Evolutionary conservation across 2,888 invertebrate genomes (phyloP).

Genomic region (Molorchus minor): DNA sequence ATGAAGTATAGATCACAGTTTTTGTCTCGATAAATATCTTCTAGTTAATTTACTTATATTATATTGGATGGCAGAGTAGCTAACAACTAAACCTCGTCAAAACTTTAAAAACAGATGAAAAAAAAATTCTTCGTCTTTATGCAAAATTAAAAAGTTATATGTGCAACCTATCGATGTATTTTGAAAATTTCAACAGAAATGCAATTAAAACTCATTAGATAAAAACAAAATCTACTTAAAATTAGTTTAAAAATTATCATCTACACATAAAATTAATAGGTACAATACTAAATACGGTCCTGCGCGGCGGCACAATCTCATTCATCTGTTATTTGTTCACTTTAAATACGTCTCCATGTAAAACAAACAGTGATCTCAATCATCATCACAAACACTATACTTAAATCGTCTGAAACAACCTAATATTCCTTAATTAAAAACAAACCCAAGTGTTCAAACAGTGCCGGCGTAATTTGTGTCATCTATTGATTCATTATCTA

Average conservation of each 20-base stretch:
- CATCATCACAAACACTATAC: conserved; percentile 25
- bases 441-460: conserved; percentile 38
- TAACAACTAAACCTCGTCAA: too few relatives aligned
- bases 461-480: conserved; percentile 9
- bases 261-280: neutral
- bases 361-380: conserved; percentile 15
- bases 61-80: too few relatives aligned
- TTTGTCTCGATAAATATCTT: too few relatives aligned
- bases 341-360: conserved; percentile 9
- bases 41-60: too few relatives aligned
- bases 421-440: conserved; percentile 43
- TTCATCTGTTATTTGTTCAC: conserved; percentile 4
- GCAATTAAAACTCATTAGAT: too few relatives aligned
- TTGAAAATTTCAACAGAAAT: too few relatives aligned
- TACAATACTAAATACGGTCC: neutral
- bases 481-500: conserved; percentile 12
- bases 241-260: neutral
- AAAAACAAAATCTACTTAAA: neutral
- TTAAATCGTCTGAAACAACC: conserved; percentile 33
- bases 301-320: neutral
- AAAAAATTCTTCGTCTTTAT: too few relatives aligned
- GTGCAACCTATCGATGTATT: too few relatives aligned
- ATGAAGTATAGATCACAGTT: too few relatives aligned
- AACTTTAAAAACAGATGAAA: too few relatives aligned
- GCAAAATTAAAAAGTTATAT: too few relatives aligned